Conservation (phyloP, 2,113 vertebrate genomes). For the Clarias magur region DNA sequence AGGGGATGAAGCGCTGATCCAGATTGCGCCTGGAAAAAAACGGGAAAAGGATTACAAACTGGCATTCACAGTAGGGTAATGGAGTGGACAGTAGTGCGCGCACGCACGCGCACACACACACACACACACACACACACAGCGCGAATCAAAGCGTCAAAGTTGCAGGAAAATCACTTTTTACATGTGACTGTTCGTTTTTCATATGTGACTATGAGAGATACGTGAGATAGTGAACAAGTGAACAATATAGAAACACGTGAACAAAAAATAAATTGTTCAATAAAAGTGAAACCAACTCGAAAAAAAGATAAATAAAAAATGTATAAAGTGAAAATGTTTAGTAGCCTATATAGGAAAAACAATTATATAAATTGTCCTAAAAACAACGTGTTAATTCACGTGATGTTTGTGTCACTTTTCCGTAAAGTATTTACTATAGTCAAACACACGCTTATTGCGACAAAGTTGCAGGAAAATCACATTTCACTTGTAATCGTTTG, state of each 20-base stretch:
- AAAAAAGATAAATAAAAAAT: not conserved
- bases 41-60: conserved; percentile 19
- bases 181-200: not conserved
- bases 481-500: not conserved
- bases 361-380: not conserved
- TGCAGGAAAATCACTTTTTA: not conserved
- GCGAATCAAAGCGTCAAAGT: not conserved
- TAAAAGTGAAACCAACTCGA: not conserved
- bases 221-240: not conserved
- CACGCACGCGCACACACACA: not conserved
- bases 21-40: conserved; percentile 12
- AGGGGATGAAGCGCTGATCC: conserved; percentile 7
- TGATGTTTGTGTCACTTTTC: not conserved
- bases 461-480: not conserved
- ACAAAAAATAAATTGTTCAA: not conserved
- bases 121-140: not conserved
- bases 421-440: not conserved
- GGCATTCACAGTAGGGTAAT: not conserved
- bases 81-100: not conserved
- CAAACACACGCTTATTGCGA: not conserved
- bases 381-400: not conserved
- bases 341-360: not conserved
- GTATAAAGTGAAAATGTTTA: no score
- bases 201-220: not conserved
- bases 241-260: not conserved